Evolutionary conservation across 2,888 invertebrate species (phyloP), one percentile per base, ranked within the genome.

Genomic region (Stenolophus ochropezus): DNA sequence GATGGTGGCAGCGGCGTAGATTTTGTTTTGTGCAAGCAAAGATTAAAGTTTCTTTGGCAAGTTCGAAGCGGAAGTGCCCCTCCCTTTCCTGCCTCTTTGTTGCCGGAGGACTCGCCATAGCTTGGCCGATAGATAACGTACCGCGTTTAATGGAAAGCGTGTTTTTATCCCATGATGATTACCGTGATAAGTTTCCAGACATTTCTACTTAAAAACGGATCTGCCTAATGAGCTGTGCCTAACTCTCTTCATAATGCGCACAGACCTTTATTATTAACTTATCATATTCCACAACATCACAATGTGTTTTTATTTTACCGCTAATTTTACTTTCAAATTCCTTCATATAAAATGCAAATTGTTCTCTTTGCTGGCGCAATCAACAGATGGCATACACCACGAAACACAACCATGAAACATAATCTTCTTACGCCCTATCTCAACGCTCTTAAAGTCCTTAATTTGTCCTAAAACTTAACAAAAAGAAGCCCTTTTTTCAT

Each of bases 151-250:
- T 75, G 81, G 81, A 81, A 81, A 75, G 75, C 61, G 58, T 74
- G 81, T 81, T 81, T 81, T 81, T 81, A 75, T 81, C 27, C 81
- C 33, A 33, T 23, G 81, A 75, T 75, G 81, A 81, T 75, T 81
- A 75, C 51, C 16, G 75, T 33, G 81, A 81, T 81, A 81, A 74
- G 25, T 74, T 53, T 27, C n/a, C 51, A 11, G 51, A 20, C 74
- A 75, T 61, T 81, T 75, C 75, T 61, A 47, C 73, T 81, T 71
- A 53, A 79, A 79, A 79, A 79, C 51, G 51, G 79, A 18, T 53
- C 25, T 49, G 51, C 71, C 53, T 79, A 79, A 79, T 79, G 79
- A 53, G 71, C 79, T 47, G 71, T 79, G 14, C 42, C 69, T 79
- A 79, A 79, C 51, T 16, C 51, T 33, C n/a, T 53, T 51, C 71